Base-by-base conservation (phyloP, 2,888 invertebrate species). In the Thelaira solivaga region DNA sequence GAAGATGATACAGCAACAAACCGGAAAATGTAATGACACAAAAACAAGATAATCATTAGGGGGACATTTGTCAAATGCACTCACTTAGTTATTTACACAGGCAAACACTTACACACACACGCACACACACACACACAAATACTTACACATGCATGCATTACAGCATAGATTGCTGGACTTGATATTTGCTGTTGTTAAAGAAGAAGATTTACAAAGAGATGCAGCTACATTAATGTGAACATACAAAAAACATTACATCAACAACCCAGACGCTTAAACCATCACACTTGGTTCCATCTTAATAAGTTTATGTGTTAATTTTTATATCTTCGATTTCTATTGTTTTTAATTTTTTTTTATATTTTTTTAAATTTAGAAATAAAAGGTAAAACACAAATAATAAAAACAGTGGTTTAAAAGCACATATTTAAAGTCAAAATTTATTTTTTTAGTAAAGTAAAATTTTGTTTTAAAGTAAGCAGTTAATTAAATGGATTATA, bases 31-130 rank as follows among this genome's bases (percentile, higher is more conserved):
- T 62, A 62, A 61, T 67, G 77, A 57, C 74, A 68, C 47, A 76
- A 71, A 57, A 74, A 80, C 59, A 76, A 49, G 68, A 73, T 64
- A 76, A 76, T 73, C 64, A 80, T 72, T 76, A 68, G 72, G 76
- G 64, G 59, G 47, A 75, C 72, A 76, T 76, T 76, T 80, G 74
- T 78, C 78, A 78, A 74, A 43, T 74, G 78, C 74, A 69, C 49
- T 77, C 59, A 47, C 26, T 24, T 24, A 39, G 29, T 22, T 16
- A 47, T 36, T 43, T 34, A 62, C 26, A 39, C 22, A 72, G 16
- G 0, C 71, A 62, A 10, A 43, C n/a, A 62, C 43, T 47, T 29
- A 16, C 16, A 41, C 29, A n/a, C 26, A 26, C 31, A 2, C 22
- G n/a, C 65, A 18, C 8, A 36, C 13, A 47, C 29, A 49, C 47